These are phyloP conservation scores for Xenopus tropicalis DNA, from an alignment of 2,113 vertebrate genomes.

Conservation along the genomic window UCB_Xtro_10.0 CM004450.2:123410501-123411000, in stretches of 20 bases:
- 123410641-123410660: slow-evolving; percentile 48
- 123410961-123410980: too few relatives aligned
- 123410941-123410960: neutral
- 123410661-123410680: slow-evolving; percentile 32
- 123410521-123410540: slow-evolving; percentile 50
- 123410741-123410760: neutral
- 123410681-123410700: neutral
- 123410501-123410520: slow-evolving; percentile 37
- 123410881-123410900: neutral
- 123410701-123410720: neutral
- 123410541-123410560: slow-evolving; percentile 32
- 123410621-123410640: slow-evolving; percentile 48
- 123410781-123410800: slow-evolving; percentile 21
- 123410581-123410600: slow-evolving; percentile 56
- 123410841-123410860: slow-evolving; percentile 4
- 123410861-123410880: neutral
- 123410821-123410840: neutral
- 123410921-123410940: slow-evolving; percentile 28
- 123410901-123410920: slow-evolving; percentile 21
- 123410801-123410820: slow-evolving; percentile 31
- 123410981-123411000: too few relatives aligned
- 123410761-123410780: neutral
- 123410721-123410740: slow-evolving; percentile 3
- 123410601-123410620: slow-evolving; percentile 54
- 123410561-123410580: slow-evolving; percentile 46